A percentile compares a stretch with the other conserved stretches of the same genome.
phyloP scores from a whole-genome alignment of 2,888 invertebrate genomes.

The Apotomis capreana region DNA sequence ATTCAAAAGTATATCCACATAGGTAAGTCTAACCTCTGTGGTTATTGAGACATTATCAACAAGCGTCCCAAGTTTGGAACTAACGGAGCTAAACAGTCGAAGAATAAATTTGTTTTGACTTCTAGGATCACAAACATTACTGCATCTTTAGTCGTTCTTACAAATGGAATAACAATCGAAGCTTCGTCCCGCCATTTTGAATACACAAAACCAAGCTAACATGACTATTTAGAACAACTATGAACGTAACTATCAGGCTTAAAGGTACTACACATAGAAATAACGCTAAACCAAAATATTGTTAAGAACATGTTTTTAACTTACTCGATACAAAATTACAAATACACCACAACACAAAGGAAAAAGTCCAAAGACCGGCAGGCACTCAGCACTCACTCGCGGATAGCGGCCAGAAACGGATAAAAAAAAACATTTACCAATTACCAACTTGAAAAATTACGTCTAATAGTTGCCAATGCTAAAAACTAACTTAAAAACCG shows the following conservation, averaged over 20 bases:
- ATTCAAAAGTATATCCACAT: not conserved
- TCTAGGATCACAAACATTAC: too few species aligned
- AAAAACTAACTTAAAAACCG: constrained; percentile 12
- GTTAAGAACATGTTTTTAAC: not conserved
- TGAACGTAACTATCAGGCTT: not conserved
- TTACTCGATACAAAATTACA: constrained; percentile 15
- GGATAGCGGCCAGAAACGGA: constrained; percentile 17
- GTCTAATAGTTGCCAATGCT: constrained; percentile 1
- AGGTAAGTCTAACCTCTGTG: constrained; percentile 11
- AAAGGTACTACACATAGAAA: not conserved
- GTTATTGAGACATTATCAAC: not conserved
- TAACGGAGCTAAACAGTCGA: constrained; percentile 20
- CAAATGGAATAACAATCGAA: constrained; percentile 40
- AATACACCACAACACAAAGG: not conserved
- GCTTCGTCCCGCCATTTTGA: constrained; percentile 59
- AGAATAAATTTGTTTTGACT: too few species aligned
- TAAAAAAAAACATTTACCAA: not conserved
- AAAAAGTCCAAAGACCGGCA: constrained; percentile 34
- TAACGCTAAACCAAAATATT: not conserved
- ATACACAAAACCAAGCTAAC: constrained; percentile 37
- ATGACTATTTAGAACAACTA: constrained; percentile 9
- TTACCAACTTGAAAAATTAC: not conserved
- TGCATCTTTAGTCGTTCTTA: too few species aligned
- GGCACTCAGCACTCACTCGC: constrained; percentile 2
- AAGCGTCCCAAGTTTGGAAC: not conserved